Evolutionary conservation across 2,113 vertebrate genomes (phyloP), one percentile per base, ranked within the genome.

Genomic region (Collichthys lucidus): DNA sequence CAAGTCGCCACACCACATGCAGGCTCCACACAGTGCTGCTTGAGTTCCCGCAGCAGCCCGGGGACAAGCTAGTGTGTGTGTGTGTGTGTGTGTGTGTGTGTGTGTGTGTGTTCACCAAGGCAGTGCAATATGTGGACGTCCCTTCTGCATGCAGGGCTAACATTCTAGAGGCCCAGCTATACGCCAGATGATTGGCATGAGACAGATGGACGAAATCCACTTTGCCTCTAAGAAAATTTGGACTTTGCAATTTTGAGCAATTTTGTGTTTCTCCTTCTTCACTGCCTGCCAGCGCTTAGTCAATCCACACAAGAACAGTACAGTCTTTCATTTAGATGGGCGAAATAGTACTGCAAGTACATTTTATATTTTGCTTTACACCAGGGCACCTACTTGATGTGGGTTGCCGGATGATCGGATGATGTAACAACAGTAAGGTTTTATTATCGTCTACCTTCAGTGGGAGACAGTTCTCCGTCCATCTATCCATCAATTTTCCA

Each of bases 71-170:
- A 8, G 29, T 67, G 47, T 62, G 35, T 40, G 59, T 81, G 62
- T 57, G 31, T 50, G 29, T 67, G 47, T 62, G 35, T 50, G 29
- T 67, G 47, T 62, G 35, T 40, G 59, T 81, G 62, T 57, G 31
- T 50, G 29, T 67, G 47, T 62, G 35, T 35, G 59, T 79, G 62
- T 53, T 75, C 61, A 63, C 77, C 24, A 44, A 35, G 65, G 29
- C 47, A 52, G 49, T 55, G 75, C 72, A 79, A 88, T 61, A 85
- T 60, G 46, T 7, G 4, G 46, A 84, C 84, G 84, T 87, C 88
- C 86, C 72, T 79, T 70, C 24, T 14, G 53, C 71, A 73, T 59
- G 29, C 83, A 86, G 82, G 71, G 42, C 68, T 77, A n/a, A 61
- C 46, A 85, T 83, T 86, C 79, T 73, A 56, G 74, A 70, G 66